Percentiles rank a stretch among this genome's conserved stretches.
Conservation (phyloP, 2,888 invertebrate genomes). For the Capitulum mitella region DNA sequence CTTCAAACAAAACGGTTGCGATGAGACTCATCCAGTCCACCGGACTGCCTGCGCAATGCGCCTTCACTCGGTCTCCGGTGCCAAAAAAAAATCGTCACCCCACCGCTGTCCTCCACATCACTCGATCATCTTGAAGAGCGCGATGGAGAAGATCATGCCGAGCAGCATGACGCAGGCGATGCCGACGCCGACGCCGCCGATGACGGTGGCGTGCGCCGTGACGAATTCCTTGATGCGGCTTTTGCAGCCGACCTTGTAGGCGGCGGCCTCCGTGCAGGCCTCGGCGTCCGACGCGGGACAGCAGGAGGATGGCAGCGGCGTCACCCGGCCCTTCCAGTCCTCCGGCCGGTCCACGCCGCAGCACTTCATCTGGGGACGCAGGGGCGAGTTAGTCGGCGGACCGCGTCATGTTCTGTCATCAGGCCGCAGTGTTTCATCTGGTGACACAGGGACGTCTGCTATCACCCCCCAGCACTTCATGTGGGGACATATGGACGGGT, state of each 20-base stretch:
- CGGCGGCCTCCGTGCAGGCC: slow-evolving; percentile 54
- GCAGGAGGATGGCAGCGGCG: slow-evolving; percentile 26
- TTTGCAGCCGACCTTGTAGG: slow-evolving; percentile 68
- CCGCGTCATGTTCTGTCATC: background rate
- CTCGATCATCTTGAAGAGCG: slow-evolving; percentile 70
- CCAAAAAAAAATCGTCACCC: background rate
- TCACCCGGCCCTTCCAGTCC: slow-evolving; percentile 30
- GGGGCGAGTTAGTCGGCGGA: background rate
- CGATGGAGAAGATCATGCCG: slow-evolving; percentile 53
- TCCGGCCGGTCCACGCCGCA: slow-evolving; percentile 32
- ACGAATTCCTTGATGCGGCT: slow-evolving; percentile 62
- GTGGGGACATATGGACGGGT: too few species aligned
- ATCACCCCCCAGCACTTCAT: too few species aligned
- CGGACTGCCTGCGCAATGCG: too few species aligned
- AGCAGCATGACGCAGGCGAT: slow-evolving; percentile 78
- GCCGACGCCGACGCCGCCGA: slow-evolving; percentile 71
- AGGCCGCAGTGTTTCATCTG: too few species aligned
- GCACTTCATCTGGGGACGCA: slow-evolving; percentile 33
- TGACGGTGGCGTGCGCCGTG: slow-evolving; percentile 66
- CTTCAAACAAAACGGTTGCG: too few species aligned
- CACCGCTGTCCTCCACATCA: slow-evolving; percentile 19
- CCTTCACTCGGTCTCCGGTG: too few species aligned
- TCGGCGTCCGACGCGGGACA: slow-evolving; percentile 47
- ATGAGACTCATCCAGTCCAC: too few species aligned
- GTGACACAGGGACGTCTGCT: too few species aligned